phyloP scores from a whole-genome alignment of 2,797 vertebrate genomes.

The Toxotes lorentzi region DNA sequence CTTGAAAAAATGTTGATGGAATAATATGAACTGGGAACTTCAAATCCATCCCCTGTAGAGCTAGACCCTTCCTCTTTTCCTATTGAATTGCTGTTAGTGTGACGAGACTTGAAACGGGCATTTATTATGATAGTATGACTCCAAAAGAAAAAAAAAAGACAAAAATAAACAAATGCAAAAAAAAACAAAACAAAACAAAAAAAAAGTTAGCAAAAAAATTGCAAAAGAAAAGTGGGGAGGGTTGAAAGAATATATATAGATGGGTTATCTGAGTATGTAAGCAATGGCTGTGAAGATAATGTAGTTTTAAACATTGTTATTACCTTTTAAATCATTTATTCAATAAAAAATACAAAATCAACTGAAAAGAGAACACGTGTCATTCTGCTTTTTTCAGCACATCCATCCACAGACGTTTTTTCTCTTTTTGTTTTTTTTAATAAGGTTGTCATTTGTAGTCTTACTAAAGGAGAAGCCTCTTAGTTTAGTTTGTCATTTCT shows the following conservation, averaged over 20 bases:
- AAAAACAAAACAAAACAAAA: conserved; percentile 69
- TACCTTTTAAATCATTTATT: conserved; percentile 99
- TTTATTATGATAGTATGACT: conserved; percentile 92
- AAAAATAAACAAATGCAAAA: conserved; percentile 74
- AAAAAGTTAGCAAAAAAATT: conserved; percentile 68
- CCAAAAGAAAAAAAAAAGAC: conserved; percentile 76
- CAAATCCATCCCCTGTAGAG: conserved; percentile 86
- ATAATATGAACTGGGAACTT: conserved; percentile 80
- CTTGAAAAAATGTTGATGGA: conserved; percentile 87
- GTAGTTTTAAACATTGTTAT: conserved; percentile 99
- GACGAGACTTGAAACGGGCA: conserved; percentile 96
- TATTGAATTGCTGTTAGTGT: conserved; percentile 98
- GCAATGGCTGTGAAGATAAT: conserved; percentile 98
- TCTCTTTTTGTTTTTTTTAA: too few relatives aligned
- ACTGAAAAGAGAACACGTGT: conserved; percentile 74
- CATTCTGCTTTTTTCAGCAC: conserved; percentile 64
- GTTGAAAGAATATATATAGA: conserved; percentile 80
- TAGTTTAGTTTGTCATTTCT: not conserved
- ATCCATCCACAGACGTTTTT: not conserved
- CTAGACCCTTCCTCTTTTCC: conserved; percentile 92
- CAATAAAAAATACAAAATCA: conserved; percentile 95
- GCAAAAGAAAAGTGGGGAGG: conserved; percentile 72
- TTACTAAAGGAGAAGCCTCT: not conserved
- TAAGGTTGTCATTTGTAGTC: too few relatives aligned
- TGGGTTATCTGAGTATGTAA: conserved; percentile 96